Base-by-base conservation (phyloP, 2,888 invertebrate species). In the Drosophila meridiana region DNA sequence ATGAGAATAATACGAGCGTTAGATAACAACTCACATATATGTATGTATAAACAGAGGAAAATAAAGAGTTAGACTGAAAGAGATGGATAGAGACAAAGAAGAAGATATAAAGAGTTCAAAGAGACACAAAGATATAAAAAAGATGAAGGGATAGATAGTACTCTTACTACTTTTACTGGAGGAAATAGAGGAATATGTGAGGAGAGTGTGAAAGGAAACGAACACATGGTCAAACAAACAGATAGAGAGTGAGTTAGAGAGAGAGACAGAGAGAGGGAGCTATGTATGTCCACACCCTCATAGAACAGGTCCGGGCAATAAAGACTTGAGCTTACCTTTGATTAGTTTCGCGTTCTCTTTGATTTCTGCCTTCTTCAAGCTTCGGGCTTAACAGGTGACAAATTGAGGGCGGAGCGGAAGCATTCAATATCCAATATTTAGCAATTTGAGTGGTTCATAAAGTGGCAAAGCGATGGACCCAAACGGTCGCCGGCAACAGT, bases 381-480 rank as follows among this genome's bases (percentile, higher is more conserved):
- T 38, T 38, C 14, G 0, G 14, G 6, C 5, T 53, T 26, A 26
- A 4, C 26, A 53, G 36, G 26, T 52, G 52, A 13, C 34, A 52
- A 36, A 13, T 14, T 9, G 53, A 4, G 20, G 52, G 34, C 34
- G 7, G 20, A 11, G 34, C 20, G 4, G 38, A 7, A 8, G 38
- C 38, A 38, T 53, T 53, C 53, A 26, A 52, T 52, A 34, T 36
- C 28, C 53, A 11, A 53, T 28, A 53, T 38, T 38, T 14, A 53
- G 14, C 53, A 53, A 34, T 53, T 53, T 3, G 36, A 53, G 56
- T 40, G 56, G 30, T 30, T n/a, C 56, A 30, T 56, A 56, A 56
- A 56, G 56, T 56, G 56, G 28, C 40, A 11, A 28, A 56, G n/a
- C n/a, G 56, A 56, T 56, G 56, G 30, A 56, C 30, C 55, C 2